Evolutionary conservation across 1,140 invertebrate genomes (phyloP), one percentile per base, ranked within the genome.

Genomic region (Drosophila novamexicana): DNA sequence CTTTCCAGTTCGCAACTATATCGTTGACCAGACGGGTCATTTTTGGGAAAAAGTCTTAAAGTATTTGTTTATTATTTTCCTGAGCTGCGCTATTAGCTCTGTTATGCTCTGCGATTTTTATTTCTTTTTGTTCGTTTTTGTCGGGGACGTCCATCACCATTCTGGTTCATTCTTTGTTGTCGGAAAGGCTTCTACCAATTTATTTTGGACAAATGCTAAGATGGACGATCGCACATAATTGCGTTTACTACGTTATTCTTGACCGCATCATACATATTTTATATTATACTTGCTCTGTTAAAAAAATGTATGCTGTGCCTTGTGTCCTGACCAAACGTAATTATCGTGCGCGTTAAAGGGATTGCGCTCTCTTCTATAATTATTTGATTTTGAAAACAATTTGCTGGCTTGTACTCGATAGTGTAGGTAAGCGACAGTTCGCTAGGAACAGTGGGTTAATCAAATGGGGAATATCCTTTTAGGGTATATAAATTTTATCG

Each of bases 1-100:
- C 56, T 56, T 47, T 64, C 22, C 62, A 76, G 9, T 79, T 81
- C 10, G 29, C 29, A 0, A 66, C 66, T 0, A 69, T 37, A 36
- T 82, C 54, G 9, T 42, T 74, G 9, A 58, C 64, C 7, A 72
- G 10, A n/a, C 50, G 50, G 0, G 57, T 59, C 52, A 77, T 79
- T 16, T 77, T 82, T 37, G 36, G 36, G 8, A 37, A 37, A 37
- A 37, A 37, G 9, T 7, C 7, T 37, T 37, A 1, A 9, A 7
- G 36, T 37, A 37, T 37, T 37, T 67, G 22, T 34, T 59, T 64
- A 29, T 39, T 18, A 45, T 81, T 81, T 34, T 76, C 52, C n/a
- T 79, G 65, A 4, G 47, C 65, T 16, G 56, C 56, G 49, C 63
- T 68, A 18, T 81, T 68, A 10, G 44, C 66, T 14, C 66, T 44